A percentile compares a stretch with the other conserved stretches of the same genome.
Conservation (phyloP, 1,140 invertebrate species). For the Drosophila hydei region DNA sequence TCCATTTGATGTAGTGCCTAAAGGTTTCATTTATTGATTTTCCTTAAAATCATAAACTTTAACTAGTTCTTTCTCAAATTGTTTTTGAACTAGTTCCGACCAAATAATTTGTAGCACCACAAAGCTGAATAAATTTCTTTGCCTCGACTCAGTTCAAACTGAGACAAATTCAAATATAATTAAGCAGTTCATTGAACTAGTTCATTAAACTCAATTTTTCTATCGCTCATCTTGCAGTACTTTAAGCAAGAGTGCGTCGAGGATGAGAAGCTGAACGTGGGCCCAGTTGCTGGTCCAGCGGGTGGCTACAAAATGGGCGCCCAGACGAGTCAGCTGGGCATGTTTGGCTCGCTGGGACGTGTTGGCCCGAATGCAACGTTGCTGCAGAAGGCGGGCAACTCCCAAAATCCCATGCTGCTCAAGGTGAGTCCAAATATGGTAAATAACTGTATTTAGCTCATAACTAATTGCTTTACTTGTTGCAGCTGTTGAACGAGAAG, state of each 20-base stretch:
- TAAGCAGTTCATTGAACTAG: background rate
- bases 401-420: conserved; percentile 88
- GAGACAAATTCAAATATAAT: too few relatives aligned
- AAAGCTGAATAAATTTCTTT: too few relatives aligned
- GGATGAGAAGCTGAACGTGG: conserved; percentile 87
- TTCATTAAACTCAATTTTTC: background rate
- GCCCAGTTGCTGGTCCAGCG: conserved; percentile 43
- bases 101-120: too few relatives aligned
- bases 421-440: conserved; percentile 85
- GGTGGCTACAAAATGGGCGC: conserved; percentile 65
- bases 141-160: too few relatives aligned
- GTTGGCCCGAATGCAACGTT: conserved; percentile 29
- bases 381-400: conserved; percentile 72
- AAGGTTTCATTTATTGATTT: too few relatives aligned
- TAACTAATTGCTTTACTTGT: background rate
- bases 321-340: conserved; percentile 41
- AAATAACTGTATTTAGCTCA: background rate
- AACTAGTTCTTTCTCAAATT: too few relatives aligned
- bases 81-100: too few relatives aligned
- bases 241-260: conserved; percentile 88
- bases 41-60: too few relatives aligned
- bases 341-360: conserved; percentile 59
- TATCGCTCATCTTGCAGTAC: conserved; percentile 44
- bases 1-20: too few relatives aligned
- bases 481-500: conserved; percentile 93